phyloP scores from a whole-genome alignment of 2,888 invertebrate genomes.

The Eucera pruinosa region DNA sequence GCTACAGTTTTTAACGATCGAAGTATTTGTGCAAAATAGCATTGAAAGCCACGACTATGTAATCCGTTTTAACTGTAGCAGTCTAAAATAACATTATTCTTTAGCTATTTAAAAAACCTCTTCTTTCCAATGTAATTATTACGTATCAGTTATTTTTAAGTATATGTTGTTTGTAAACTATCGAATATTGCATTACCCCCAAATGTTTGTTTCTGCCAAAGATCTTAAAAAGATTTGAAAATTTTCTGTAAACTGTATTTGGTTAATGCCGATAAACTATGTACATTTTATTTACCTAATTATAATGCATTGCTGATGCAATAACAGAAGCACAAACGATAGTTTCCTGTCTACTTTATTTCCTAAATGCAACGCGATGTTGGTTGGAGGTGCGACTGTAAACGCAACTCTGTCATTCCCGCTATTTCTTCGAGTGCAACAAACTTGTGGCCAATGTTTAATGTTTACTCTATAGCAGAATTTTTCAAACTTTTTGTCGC shows the following conservation, averaged over 20 bases:
- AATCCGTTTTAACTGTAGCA: conserved; percentile 9
- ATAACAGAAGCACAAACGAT: conserved; percentile 1
- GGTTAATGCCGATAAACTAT: neutral
- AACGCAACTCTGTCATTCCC: no score
- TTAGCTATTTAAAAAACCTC: conserved; percentile 16
- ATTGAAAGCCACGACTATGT: conserved; percentile 1
- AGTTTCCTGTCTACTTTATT: neutral
- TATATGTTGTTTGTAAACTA: conserved; percentile 24
- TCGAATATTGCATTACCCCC: conserved; percentile 22
- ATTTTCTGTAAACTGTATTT: conserved; percentile 47
- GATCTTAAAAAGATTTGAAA: conserved; percentile 47
- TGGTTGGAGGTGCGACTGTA: no score
- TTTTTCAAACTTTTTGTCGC: no score
- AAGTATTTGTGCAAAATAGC: neutral
- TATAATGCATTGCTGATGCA: neutral
- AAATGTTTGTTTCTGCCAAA: conserved; percentile 45
- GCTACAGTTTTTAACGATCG: conserved; percentile 13
- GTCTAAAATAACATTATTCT: conserved; percentile 3
- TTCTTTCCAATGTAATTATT: conserved; percentile 13
- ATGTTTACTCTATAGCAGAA: no score
- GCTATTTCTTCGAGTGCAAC: no score
- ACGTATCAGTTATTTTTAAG: conserved; percentile 22
- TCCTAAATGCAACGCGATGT: no score
- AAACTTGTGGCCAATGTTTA: no score
- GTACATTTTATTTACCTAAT: conserved; percentile 4